Percentiles rank a stretch among this genome's conserved stretches.
Evolutionary conservation across 2,113 vertebrate species (phyloP).

Genomic region (Rhabdornis inornatus): DNA sequence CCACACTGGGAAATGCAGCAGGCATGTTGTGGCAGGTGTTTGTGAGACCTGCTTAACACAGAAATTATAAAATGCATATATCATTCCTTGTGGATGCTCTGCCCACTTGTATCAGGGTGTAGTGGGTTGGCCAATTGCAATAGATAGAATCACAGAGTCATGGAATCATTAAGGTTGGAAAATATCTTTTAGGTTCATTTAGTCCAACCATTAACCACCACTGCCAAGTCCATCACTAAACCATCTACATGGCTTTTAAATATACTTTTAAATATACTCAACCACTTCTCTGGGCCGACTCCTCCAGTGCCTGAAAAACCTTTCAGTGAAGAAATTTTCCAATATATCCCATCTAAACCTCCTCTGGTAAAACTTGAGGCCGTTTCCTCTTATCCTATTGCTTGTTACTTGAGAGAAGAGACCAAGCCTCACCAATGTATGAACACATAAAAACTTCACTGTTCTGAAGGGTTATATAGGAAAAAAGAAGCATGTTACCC

Average conservation of each 20-base stretch:
- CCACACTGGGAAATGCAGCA: neutral
- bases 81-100: neutral
- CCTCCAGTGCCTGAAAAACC: neutral
- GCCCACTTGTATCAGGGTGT: neutral
- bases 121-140: neutral
- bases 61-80: neutral
- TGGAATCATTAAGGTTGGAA: neutral
- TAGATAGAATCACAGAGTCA: neutral
- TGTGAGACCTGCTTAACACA: neutral
- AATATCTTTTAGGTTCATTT: neutral
- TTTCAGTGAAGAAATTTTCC: neutral
- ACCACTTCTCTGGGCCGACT: neutral
- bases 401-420: neutral
- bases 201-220: neutral
- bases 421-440: neutral
- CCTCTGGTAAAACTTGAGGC: neutral
- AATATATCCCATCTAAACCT: neutral
- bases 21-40: neutral
- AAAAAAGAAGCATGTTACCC: neutral
- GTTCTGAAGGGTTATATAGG: neutral
- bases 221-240: neutral
- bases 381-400: neutral
- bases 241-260: neutral
- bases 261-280: neutral
- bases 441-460: neutral